Percentiles rank a stretch among this genome's conserved stretches.
Evolutionary conservation across 2,113 vertebrate genomes (phyloP).

Genomic region (Brachionichthys hirsutus): DNA sequence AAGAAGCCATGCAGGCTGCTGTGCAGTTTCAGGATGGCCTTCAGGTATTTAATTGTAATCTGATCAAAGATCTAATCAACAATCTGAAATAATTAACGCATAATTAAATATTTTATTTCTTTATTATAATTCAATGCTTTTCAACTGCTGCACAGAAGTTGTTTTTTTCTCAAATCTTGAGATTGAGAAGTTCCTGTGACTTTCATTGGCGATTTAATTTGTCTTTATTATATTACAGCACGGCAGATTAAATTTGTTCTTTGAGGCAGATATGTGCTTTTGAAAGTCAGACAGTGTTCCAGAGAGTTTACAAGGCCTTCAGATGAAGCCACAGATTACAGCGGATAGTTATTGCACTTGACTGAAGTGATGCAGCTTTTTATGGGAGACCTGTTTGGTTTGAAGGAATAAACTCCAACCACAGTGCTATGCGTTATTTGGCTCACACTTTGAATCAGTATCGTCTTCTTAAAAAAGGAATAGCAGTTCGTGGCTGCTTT

Average conservation of each 20-base stretch:
- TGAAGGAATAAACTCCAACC: conserved; percentile 37
- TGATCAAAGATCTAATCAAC: background rate
- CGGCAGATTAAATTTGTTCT: background rate
- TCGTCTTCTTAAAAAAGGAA: conserved; percentile 17
- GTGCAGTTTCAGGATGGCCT: conserved; percentile 96
- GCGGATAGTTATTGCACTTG: conserved; percentile 13
- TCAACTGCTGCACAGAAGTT: background rate
- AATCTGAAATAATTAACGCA: background rate
- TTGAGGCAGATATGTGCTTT: background rate
- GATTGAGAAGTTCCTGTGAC: too few relatives aligned
- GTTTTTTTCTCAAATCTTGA: background rate
- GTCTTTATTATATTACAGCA: background rate
- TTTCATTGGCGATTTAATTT: background rate
- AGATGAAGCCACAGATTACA: conserved; percentile 32
- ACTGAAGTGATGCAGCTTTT: conserved; percentile 27
- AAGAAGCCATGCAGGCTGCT: conserved; percentile 95
- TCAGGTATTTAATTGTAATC: conserved; percentile 82
- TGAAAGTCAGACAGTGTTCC: conserved; percentile 7
- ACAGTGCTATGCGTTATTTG: conserved; percentile 25
- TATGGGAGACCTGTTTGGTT: conserved; percentile 32
- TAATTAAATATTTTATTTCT: too few relatives aligned
- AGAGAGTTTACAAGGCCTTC: conserved; percentile 3
- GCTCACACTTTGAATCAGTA: conserved; percentile 23
- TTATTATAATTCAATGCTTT: too few relatives aligned
- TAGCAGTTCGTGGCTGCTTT: conserved; percentile 1